Percentiles rank a stretch among this genome's conserved stretches.
Evolutionary conservation across 2,888 invertebrate species (phyloP).

Genomic region (Drosophila pseudotalamancana): DNA sequence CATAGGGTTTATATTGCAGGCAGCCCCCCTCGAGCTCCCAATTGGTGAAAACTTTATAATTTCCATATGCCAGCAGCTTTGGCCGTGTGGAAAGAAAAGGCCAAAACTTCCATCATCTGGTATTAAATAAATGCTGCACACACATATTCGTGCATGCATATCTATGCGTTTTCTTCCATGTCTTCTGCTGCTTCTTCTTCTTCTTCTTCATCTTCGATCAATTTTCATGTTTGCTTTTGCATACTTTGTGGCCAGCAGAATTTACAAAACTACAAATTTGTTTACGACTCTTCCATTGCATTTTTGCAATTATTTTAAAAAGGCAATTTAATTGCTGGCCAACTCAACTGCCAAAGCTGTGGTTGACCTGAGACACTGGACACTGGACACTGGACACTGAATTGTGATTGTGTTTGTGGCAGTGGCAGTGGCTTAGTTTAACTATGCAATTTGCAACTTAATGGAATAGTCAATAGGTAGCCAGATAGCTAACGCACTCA

Average conservation of each 20-base stretch:
- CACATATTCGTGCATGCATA: background rate
- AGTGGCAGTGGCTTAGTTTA: constrained; percentile 24
- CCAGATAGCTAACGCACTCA: constrained; percentile 6
- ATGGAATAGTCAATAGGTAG: constrained; percentile 44
- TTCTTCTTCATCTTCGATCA: constrained; percentile 46
- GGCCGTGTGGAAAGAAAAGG: constrained; percentile 32
- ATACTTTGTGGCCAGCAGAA: constrained; percentile 50
- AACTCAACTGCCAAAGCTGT: constrained; percentile 14
- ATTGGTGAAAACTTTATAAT: constrained; percentile 67
- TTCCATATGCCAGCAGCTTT: constrained; percentile 59
- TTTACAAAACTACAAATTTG: constrained; percentile 51
- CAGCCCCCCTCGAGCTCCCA: background rate
- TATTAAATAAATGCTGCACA: constrained; percentile 48
- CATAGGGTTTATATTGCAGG: constrained; percentile 53
- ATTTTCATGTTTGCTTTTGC: constrained; percentile 56
- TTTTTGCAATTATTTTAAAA: constrained; percentile 68
- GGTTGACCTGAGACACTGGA: constrained; percentile 1
- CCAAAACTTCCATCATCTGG: constrained; percentile 43
- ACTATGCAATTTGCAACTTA: constrained; percentile 50
- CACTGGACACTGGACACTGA: background rate
- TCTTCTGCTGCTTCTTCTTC: no score
- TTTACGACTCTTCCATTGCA: constrained; percentile 47
- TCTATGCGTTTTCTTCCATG: constrained; percentile 10
- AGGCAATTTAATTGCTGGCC: constrained; percentile 68
- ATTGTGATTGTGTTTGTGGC: background rate